These are phyloP conservation scores for Drymodes brunneopygia DNA, from an alignment of 2,113 vertebrate genomes.

Conservation along the genomic window DNA sequence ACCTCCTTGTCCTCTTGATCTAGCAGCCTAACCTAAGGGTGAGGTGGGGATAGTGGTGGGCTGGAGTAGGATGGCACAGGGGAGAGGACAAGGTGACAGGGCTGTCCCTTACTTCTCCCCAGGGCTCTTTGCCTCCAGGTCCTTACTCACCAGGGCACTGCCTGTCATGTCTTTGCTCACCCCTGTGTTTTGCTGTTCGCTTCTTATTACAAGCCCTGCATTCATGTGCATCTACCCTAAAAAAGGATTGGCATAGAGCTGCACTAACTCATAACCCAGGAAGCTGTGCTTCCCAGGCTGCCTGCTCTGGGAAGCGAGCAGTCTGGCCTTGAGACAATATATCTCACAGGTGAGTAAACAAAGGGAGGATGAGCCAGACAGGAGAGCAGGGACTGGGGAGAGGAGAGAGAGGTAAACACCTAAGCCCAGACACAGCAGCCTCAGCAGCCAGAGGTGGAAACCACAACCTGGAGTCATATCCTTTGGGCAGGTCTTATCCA, in stretches of 20 bases:
- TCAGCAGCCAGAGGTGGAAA: not conserved
- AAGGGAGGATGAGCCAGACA: not conserved
- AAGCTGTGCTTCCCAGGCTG: not conserved
- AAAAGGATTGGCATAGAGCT: not conserved
- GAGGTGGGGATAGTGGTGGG: not conserved
- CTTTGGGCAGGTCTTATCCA: not conserved
- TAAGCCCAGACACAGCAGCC: not conserved
- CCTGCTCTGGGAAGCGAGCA: not conserved
- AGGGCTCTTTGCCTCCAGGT: not conserved
- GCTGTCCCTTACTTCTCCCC: not conserved
- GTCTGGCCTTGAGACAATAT: not conserved
- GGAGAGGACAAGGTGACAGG: not conserved
- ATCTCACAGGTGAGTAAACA: conserved; percentile 57
- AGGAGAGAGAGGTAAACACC: not conserved
- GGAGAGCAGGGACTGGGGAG: not conserved
- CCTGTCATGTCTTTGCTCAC: not conserved
- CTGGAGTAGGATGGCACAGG: not conserved
- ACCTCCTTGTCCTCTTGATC: not conserved
- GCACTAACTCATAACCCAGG: not conserved
- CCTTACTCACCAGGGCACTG: not conserved
- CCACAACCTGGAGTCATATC: not conserved
- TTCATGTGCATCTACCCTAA: not conserved
- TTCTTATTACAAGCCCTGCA: not conserved
- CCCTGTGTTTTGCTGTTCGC: not conserved
- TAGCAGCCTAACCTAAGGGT: not conserved